Evolutionary conservation across 2,888 invertebrate genomes (phyloP), one percentile per base, ranked within the genome.

Genomic region (Papilio protenor): DNA sequence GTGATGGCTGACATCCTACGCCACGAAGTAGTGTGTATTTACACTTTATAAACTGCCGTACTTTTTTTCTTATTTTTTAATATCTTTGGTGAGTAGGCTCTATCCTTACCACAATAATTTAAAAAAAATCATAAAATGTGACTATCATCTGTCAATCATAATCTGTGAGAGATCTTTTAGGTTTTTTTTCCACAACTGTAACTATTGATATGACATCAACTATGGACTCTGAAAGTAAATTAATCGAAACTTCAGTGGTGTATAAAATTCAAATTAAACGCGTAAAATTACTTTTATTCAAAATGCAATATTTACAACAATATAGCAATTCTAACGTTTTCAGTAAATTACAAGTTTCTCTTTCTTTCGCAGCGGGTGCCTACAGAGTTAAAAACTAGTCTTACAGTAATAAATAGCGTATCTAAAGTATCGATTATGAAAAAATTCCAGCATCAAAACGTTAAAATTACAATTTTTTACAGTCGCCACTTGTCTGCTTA

Each of bases 261-360:
- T 27, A 66, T 18, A 66, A 40, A 66, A 40, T 66, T 66, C 3
- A 40, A 66, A 66, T 66, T 66, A 40, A 40, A 66, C 3, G 66
- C 66, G 40, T 40, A 40, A 66, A 66, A 66, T 66, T 66, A 40
- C n/a, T 66, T 66, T 66, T n/a, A 66, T 66, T 66, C n/a, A 40
- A 66, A 3, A 11, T 40, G 5, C 1, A 66, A 66, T 66, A 66
- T 66, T 64, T 64, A 18, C 64, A 18, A 64, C 33, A 18, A 23
- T 61, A 61, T 23, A 61, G 40, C 40, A 40, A 64, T 64, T 64
- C 18, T 64, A 33, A 18, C 33, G 33, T 66, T 66, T 66, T 66
- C n/a, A 66, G 66, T 40, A 40, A 64, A 27, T 33, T 64, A 33
- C 21, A 66, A 66, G 33, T 66, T 66, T 66, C 66, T 33, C 40